Evolutionary conservation across 2,888 invertebrate species (phyloP), one percentile per base, ranked within the genome.

Genomic region (Amphipyra berbera): DNA sequence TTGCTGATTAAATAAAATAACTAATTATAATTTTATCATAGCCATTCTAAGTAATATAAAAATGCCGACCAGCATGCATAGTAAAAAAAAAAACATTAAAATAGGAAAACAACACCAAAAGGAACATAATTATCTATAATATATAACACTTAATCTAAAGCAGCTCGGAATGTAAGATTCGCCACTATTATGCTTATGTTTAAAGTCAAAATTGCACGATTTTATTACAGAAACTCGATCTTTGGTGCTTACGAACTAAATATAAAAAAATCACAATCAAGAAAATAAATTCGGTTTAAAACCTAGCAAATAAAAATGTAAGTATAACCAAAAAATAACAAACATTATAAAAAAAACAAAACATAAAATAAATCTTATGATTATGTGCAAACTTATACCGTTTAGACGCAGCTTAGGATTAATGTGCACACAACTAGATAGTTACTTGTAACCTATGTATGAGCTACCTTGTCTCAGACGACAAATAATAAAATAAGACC

Each of bases 191-290:
- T 82, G 73, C 83, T 83, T 84, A 85, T 76, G 70, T 62, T 70
- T 87, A 83, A 84, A 76, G 85, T 88, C 84, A 90, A 90, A 89
- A 93, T 93, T 92, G 92, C 92, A 92, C 92, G 84, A 84, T 81
- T 81, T 73, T 78, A 85, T 65, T 63, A 85, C 85, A 89, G 89
- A 88, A 91, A 88, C 86, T 85, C 76, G 79, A 86, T 88, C 94
- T 94, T 94, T 94, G 94, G 94, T 86, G 84, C 92, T 91, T 93
- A 91, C 75, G 72, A 89, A 87, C 86, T 88, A 88, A 64, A 80
- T 54, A 77, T 53, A 82, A 83, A 86, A 83, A 86, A 90, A 93
- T 92, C 92, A 93, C 90, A 90, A 88, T 81, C 74, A 78, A 82
- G 73, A 78, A 84, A 87, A 85, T 84, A 90, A 90, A 92, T 88